phyloP scores from a whole-genome alignment of 37 sponge, comb jelly and placozoan species.

The Geodia barretti region DNA sequence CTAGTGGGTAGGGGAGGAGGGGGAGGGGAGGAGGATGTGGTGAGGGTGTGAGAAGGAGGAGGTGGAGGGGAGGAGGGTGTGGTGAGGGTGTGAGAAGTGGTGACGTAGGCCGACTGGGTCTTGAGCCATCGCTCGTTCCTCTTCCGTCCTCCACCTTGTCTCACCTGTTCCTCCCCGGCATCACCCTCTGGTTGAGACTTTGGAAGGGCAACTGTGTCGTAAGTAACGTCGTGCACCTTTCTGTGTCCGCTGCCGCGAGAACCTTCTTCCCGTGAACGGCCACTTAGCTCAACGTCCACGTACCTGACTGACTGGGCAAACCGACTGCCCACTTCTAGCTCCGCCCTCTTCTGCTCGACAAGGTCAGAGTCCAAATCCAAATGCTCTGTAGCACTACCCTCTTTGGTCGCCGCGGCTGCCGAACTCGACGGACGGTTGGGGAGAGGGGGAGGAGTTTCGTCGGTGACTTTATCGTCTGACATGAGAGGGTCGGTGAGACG shows the following conservation, averaged over 20 bases:
- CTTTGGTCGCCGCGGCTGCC: neutral
- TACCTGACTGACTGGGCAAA: too few relatives aligned
- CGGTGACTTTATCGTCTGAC: neutral
- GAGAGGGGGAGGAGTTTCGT: slow-evolving; percentile 4
- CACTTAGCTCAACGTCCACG: too few relatives aligned
- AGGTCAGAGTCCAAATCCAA: neutral
- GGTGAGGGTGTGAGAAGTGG: slow-evolving; percentile 3
- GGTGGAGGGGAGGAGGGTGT: neutral
- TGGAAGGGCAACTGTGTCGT: too few relatives aligned
- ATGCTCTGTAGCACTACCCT: neutral
- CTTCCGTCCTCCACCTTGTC: neutral
- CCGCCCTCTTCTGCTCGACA: neutral
- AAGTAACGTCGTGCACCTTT: too few relatives aligned
- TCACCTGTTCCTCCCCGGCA: neutral
- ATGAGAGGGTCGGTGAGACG: neutral
- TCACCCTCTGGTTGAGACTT: neutral
- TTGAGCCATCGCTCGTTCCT: neutral
- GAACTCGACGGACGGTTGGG: neutral
- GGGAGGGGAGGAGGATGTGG: neutral
- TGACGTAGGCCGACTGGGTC: neutral
- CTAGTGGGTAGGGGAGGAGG: neutral
- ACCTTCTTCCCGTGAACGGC: too few relatives aligned
- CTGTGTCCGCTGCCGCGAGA: too few relatives aligned
- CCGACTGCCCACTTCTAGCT: too few relatives aligned
- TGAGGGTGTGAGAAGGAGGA: neutral